Conservation (phyloP, 1,140 invertebrate species). For the Platyscapa corneri region DNA sequence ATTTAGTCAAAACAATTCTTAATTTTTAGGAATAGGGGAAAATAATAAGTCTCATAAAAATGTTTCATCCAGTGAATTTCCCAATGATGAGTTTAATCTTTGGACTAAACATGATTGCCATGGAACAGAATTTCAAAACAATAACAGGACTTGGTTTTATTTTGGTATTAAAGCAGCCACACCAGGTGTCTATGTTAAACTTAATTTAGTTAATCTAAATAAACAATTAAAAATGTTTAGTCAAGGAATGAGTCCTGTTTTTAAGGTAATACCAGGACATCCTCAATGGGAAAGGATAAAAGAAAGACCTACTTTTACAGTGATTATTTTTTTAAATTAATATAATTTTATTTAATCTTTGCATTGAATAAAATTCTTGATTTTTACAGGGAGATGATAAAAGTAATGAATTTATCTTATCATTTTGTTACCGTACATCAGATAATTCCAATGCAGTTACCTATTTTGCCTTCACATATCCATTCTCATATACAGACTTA, state of each 20-base stretch:
- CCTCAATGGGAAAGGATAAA: constrained; percentile 87
- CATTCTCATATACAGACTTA: constrained; percentile 89
- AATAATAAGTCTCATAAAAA: constrained; percentile 61
- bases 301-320: constrained; percentile 80
- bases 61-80: constrained; percentile 68
- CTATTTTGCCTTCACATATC: constrained; percentile 95
- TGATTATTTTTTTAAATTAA: constrained; percentile 63
- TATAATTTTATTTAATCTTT: constrained; percentile 4
- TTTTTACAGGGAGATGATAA: constrained; percentile 77
- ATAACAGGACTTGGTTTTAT: constrained; percentile 94
- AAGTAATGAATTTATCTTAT: constrained; percentile 81
- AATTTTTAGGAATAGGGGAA: constrained; percentile 48
- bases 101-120: constrained; percentile 94
- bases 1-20: constrained; percentile 27
- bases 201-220: constrained; percentile 92
- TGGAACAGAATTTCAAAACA: constrained; percentile 92
- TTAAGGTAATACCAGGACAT: constrained; percentile 80
- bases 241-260: constrained; percentile 93
- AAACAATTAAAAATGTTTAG: constrained; percentile 92
- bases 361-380: constrained; percentile 33
- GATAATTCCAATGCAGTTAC: constrained; percentile 83
- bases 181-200: constrained; percentile 79
- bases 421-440: constrained; percentile 85
- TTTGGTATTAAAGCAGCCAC: constrained; percentile 84
- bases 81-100: constrained; percentile 89